phyloP scores from a whole-genome alignment of 2,888 invertebrate species.

The Alviniconcha strummeri region DNA sequence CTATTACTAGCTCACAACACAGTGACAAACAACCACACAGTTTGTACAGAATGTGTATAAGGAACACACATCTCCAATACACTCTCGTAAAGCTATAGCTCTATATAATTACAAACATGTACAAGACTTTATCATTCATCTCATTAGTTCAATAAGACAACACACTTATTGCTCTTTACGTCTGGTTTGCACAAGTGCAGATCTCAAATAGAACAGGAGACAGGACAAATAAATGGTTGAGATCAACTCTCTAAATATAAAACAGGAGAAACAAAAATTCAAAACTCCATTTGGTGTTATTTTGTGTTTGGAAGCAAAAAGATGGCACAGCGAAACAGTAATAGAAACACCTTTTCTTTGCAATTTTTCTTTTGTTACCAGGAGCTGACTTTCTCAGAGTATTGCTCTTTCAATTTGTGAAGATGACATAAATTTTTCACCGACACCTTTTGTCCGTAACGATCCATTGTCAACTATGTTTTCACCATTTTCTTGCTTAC shows the following conservation, averaged over 20 bases:
- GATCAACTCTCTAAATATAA: constrained; percentile 3
- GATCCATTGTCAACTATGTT: neutral
- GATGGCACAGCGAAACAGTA: too few species aligned
- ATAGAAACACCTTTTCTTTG: neutral
- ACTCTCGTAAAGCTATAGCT: constrained; percentile 21
- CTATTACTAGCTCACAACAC: constrained; percentile 28
- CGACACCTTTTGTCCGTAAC: neutral
- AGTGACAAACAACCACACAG: constrained; percentile 11
- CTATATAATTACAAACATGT: constrained; percentile 4
- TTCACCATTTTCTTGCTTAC: constrained; percentile 1
- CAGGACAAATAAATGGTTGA: constrained; percentile 2
- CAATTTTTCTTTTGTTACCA: neutral
- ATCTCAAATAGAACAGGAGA: constrained; percentile 17
- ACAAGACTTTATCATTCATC: constrained; percentile 12
- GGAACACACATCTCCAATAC: neutral
- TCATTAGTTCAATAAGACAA: constrained; percentile 5
- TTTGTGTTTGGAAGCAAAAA: too few species aligned
- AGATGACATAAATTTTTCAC: neutral
- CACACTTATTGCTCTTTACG: constrained; percentile 26
- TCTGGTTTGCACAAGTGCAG: constrained; percentile 25
- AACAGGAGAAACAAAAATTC: neutral
- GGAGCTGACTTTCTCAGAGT: neutral
- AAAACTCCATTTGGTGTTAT: too few species aligned
- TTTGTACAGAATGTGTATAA: neutral
- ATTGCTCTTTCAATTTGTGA: neutral